Evolutionary conservation across 2,797 vertebrate genomes (phyloP), one percentile per base, ranked within the genome.

Genomic region (Peromyscus attwateri): DNA sequence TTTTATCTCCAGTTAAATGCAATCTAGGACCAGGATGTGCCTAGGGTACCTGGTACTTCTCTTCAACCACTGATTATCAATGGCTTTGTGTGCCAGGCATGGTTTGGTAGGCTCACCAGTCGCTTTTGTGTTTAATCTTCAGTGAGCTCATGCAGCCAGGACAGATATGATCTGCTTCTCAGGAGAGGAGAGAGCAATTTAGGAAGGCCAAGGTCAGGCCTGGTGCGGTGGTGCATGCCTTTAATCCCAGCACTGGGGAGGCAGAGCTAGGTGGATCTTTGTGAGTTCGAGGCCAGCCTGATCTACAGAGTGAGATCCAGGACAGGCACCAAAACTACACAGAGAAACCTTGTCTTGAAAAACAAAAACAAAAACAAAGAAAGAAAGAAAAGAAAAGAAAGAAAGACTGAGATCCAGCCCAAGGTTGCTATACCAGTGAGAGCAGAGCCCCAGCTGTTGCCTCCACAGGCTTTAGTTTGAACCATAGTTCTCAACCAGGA

Each of bases 151-250:
- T 5, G 57, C 1, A 21, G 94, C 64, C 8, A 34, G 66, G n/a
- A 29, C 62, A 31, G 34, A 70, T 12, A 13, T 37, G 0, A 11
- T 37, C 66, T 49, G 16, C 37, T 92, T 52, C 57, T 40, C 70
- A 52, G 52, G 75, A 94, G n/a, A 96, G 81, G 73, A 79, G 43
- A 73, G 9, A 64, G 6, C 60, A 75, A 76, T 43, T 93, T 62
- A 52, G 64, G 79, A 91, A 87, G 71, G 70, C 62, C 31, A 19
- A 64, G 13, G 40, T 29, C 89, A 55, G 52, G 52, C 52, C 52
- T 4, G 14, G 52, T 55, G 14, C 52, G 3, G 52, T 55, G 52
- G 52, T 14, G 14, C 52, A 55, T 4, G 14, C 52, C 52, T 55
- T 55, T 55, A 55, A 55, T 55, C 52, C 52, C 52, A 55, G 52